Conservation (phyloP, 2,113 vertebrate species). For the Pitta sordida region DNA sequence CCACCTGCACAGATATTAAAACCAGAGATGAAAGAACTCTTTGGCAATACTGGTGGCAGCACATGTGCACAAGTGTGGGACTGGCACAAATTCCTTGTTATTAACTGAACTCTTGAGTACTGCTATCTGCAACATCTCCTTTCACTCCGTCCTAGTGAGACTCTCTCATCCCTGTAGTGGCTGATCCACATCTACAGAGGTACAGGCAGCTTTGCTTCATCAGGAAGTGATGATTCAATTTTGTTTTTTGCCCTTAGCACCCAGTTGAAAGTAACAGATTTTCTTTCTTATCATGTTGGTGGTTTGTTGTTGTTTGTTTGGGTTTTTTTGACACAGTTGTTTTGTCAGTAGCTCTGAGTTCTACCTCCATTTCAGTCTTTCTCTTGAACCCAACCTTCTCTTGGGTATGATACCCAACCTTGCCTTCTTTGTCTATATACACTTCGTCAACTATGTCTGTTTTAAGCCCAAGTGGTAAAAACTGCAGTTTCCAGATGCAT, state of each 20-base stretch:
- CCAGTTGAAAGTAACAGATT: background rate
- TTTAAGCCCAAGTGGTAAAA: background rate
- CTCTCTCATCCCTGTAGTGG: background rate
- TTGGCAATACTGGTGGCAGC: background rate
- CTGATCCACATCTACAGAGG: background rate
- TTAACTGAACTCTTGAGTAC: background rate
- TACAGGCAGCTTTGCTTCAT: background rate
- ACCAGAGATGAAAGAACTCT: constrained; percentile 23
- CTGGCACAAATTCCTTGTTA: constrained; percentile 19
- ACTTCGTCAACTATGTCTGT: background rate
- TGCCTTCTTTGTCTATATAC: background rate
- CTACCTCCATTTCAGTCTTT: background rate
- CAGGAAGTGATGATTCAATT: background rate
- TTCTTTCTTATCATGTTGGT: background rate
- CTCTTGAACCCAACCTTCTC: background rate
- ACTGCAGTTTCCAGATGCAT: background rate
- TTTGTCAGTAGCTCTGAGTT: background rate
- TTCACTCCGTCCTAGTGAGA: background rate
- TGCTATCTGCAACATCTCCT: background rate
- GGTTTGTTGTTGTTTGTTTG: background rate
- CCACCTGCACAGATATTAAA: constrained; percentile 40
- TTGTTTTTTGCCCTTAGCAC: background rate
- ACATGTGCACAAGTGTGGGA: background rate
- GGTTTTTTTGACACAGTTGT: background rate
- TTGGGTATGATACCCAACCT: background rate